Conservation (phyloP, 35 echinoderm and acorn worm genomes). For the Holothuria glaberrima region DNA sequence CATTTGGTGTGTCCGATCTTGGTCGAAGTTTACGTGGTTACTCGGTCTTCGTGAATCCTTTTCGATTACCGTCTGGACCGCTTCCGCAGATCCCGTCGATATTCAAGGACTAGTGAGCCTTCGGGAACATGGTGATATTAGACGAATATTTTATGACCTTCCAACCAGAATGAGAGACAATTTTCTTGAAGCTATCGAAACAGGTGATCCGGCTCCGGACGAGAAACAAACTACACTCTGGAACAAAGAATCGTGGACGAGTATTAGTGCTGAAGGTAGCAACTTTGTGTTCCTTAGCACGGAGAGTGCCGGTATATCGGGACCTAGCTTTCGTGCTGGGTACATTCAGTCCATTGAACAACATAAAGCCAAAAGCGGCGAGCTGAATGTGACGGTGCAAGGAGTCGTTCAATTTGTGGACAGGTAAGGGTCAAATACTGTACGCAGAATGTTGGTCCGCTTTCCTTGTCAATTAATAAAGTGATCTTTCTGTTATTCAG, state of each 20-base stretch:
- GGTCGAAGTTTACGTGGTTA: slow-evolving; percentile 72
- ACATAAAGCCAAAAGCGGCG: not conserved
- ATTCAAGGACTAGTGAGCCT: slow-evolving; percentile 59
- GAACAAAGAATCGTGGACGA: slow-evolving; percentile 30
- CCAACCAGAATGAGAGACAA: slow-evolving; percentile 24
- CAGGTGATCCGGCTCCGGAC: slow-evolving; percentile 1
- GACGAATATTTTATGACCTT: slow-evolving; percentile 64
- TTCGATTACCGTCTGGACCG: slow-evolving; percentile 77
- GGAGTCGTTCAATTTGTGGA: slow-evolving; percentile 50
- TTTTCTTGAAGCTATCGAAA: slow-evolving; percentile 49
- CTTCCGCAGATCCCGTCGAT: slow-evolving; percentile 51
- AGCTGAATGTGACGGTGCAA: not conserved
- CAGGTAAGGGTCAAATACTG: slow-evolving; percentile 4
- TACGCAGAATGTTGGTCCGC: too few relatives aligned
- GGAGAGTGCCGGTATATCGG: slow-evolving; percentile 45
- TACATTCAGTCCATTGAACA: slow-evolving; percentile 16
- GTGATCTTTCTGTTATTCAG: too few relatives aligned
- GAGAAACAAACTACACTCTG: slow-evolving; percentile 26
- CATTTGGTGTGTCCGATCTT: slow-evolving; percentile 58
- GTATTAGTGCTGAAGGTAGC: not conserved
- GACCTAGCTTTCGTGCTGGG: not conserved
- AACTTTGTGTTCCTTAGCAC: slow-evolving; percentile 55
- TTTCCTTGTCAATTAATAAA: too few relatives aligned
- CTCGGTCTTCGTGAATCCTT: slow-evolving; percentile 68
- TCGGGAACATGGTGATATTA: slow-evolving; percentile 61